phyloP scores from a whole-genome alignment of 2,888 invertebrate genomes.

The Calliopum simillimum region DNA sequence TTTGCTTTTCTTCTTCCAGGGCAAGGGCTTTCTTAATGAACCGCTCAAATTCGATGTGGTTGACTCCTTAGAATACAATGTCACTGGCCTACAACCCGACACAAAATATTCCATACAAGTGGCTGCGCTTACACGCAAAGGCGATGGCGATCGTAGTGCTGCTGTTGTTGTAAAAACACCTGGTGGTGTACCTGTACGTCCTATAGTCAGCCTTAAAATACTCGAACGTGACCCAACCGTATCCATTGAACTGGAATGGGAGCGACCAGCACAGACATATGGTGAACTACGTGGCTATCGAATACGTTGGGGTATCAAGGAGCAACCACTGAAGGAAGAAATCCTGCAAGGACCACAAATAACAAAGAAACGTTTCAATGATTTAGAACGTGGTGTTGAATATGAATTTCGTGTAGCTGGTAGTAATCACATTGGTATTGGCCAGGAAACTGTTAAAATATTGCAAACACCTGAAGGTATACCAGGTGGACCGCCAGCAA shows the following conservation, averaged over 20 bases:
- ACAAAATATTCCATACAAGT: conserved; percentile 95
- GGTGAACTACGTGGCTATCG: conserved; percentile 90
- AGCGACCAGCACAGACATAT: conserved; percentile 87
- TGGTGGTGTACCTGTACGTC: conserved; percentile 90
- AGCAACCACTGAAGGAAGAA: conserved; percentile 80
- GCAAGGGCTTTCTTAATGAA: conserved; percentile 81
- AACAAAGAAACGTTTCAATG: conserved; percentile 78
- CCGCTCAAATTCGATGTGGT: conserved; percentile 89
- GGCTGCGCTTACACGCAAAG: conserved; percentile 95
- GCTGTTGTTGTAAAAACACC: conserved; percentile 90
- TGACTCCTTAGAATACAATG: conserved; percentile 84
- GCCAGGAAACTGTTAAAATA: conserved; percentile 92
- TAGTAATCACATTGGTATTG: conserved; percentile 93
- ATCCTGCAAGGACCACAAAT: conserved; percentile 77
- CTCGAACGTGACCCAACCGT: conserved; percentile 88
- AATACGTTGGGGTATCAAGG: conserved; percentile 87
- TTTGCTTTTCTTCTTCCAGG: conserved; percentile 52
- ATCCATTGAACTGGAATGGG: conserved; percentile 93
- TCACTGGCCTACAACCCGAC: conserved; percentile 93
- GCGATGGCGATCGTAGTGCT: conserved; percentile 93
- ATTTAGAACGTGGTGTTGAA: conserved; percentile 90
- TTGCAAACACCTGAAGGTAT: conserved; percentile 95
- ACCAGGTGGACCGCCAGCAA: conserved; percentile 88
- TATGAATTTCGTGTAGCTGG: conserved; percentile 98
- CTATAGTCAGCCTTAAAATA: conserved; percentile 84